Evolutionary conservation across 1,140 invertebrate genomes (phyloP).

Genomic region (Microvelia longipes): DNA sequence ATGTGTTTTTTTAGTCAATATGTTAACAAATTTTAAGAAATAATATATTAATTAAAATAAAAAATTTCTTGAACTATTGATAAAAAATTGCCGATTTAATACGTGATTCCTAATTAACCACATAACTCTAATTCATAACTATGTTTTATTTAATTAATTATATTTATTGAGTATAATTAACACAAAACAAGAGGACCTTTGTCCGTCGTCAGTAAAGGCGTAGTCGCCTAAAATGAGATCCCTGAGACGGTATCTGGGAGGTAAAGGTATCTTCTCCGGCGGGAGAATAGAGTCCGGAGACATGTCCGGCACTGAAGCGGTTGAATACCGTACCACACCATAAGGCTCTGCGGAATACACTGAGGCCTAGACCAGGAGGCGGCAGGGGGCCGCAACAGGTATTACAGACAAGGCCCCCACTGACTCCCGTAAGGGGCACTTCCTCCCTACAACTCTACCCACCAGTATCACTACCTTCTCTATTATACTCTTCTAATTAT

Average conservation of each 20-base stretch:
- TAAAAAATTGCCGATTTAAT: too few relatives aligned
- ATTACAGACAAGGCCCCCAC: background rate
- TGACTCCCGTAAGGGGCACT: background rate
- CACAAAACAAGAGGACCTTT: too few relatives aligned
- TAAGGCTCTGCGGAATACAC: background rate
- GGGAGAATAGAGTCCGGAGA: background rate
- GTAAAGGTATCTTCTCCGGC: slow-evolving; percentile 19
- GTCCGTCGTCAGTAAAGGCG: slow-evolving; percentile 57
- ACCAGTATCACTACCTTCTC: too few relatives aligned
- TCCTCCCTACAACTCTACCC: background rate
- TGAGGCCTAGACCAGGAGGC: background rate
- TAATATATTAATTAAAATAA: too few relatives aligned
- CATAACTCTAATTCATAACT: too few relatives aligned
- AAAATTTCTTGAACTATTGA: too few relatives aligned
- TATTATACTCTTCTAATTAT: too few relatives aligned
- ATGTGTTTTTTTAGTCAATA: too few relatives aligned
- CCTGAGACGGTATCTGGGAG: slow-evolving; percentile 52
- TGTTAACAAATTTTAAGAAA: too few relatives aligned
- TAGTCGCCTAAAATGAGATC: slow-evolving; percentile 64
- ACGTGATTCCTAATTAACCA: too few relatives aligned
- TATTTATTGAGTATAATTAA: too few relatives aligned
- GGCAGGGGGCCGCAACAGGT: background rate
- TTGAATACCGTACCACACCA: background rate
- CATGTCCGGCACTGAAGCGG: background rate
- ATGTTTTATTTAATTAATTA: too few relatives aligned